These are phyloP conservation scores for Scortum barcoo DNA, from an alignment of 2,113 vertebrate species.

Conservation along the genomic window DNA sequence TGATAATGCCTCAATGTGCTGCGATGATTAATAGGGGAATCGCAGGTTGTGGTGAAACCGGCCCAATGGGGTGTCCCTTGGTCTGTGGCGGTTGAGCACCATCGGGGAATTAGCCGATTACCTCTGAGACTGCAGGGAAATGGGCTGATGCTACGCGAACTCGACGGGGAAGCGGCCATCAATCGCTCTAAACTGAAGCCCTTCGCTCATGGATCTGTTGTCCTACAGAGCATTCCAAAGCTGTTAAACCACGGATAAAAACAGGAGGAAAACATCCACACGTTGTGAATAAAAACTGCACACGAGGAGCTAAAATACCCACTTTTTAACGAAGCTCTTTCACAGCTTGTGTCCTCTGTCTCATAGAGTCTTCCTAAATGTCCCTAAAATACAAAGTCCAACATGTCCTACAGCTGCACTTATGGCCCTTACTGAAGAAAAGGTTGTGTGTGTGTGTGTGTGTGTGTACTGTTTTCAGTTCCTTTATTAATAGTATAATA, in stretches of 20 bases:
- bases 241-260: constrained; percentile 40
- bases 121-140: constrained; percentile 51
- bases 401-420: neutral
- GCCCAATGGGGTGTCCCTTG: constrained; percentile 20
- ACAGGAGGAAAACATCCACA: constrained; percentile 10
- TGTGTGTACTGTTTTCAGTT: neutral
- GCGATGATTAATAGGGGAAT: constrained; percentile 37
- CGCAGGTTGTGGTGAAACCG: constrained; percentile 30
- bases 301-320: constrained; percentile 28
- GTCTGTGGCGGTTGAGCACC: constrained; percentile 43
- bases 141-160: constrained; percentile 58
- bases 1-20: constrained; percentile 32
- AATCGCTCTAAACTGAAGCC: constrained; percentile 57
- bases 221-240: constrained; percentile 45
- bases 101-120: constrained; percentile 75
- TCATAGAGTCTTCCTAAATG: neutral
- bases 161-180: constrained; percentile 68
- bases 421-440: neutral
- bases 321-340: constrained; percentile 10
- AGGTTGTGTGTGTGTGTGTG: neutral
- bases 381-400: neutral
- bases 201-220: constrained; percentile 23
- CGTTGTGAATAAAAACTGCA: constrained; percentile 33
- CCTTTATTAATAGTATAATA: neutral
- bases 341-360: neutral